These are phyloP conservation scores for Phaethornis superciliosus DNA, from an alignment of 2,113 vertebrate genomes.

Conservation along the genomic window DNA sequence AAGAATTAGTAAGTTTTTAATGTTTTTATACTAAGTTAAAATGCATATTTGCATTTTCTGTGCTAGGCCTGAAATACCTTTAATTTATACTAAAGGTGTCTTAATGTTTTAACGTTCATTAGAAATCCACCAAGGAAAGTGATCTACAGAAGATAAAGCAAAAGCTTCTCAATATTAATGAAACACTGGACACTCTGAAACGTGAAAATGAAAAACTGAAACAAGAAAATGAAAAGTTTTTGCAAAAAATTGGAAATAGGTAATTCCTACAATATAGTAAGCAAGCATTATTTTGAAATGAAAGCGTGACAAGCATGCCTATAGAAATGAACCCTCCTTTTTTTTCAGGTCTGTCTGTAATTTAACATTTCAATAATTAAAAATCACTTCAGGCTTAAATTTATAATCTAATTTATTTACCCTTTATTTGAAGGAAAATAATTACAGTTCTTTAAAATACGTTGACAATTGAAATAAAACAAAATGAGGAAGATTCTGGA, in stretches of 20 bases:
- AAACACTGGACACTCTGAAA: background rate
- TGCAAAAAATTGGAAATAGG: background rate
- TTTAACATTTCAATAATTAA: background rate
- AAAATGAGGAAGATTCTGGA: background rate
- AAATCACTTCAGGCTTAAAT: background rate
- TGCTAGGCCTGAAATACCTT: background rate
- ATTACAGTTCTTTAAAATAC: background rate
- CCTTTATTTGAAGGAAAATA: background rate
- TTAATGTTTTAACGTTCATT: background rate
- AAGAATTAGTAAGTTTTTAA: background rate
- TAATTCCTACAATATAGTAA: background rate
- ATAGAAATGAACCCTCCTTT: background rate
- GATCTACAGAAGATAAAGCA: background rate
- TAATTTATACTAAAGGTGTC: background rate
- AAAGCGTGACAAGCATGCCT: background rate
- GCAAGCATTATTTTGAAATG: background rate
- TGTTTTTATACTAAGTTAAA: background rate
- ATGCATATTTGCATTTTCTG: background rate
- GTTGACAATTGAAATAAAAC: background rate
- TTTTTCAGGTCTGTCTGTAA: background rate
- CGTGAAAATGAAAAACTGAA: background rate
- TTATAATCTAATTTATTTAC: background rate
- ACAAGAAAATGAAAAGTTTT: background rate
- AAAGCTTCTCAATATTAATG: background rate
- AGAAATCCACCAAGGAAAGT: background rate